phyloP scores from a whole-genome alignment of 2,113 vertebrate genomes.

The Bucco capensis region DNA sequence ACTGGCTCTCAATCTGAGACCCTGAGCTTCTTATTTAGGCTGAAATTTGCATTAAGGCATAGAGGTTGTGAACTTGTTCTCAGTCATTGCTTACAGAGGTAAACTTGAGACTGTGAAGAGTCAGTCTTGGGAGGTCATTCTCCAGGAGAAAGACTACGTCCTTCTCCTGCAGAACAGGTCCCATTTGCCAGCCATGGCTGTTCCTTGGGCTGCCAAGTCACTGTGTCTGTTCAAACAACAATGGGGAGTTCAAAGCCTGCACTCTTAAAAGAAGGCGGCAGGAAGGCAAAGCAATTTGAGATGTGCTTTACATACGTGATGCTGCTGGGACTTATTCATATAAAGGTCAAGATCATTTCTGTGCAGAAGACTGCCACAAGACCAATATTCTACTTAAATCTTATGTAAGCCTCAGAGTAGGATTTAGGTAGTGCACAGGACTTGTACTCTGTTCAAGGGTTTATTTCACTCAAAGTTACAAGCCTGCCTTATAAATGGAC shows the following conservation, averaged over 20 bases:
- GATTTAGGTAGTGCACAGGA: conserved; percentile 22
- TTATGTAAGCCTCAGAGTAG: conserved; percentile 21
- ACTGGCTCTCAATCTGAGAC: not conserved
- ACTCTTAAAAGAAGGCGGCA: rapidly evolving
- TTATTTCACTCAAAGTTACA: conserved; percentile 21
- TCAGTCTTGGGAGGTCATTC: not conserved
- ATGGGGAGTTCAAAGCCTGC: not conserved
- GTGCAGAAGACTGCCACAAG: not conserved
- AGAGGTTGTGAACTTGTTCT: not conserved
- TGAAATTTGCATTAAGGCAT: not conserved
- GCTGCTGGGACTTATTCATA: not conserved
- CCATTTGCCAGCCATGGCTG: rapidly evolving
- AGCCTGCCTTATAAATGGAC: not conserved
- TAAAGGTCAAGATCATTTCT: conserved; percentile 4
- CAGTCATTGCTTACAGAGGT: not conserved
- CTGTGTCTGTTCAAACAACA: not conserved
- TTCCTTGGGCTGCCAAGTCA: not conserved
- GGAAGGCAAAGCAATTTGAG: not conserved
- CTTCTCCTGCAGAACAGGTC: not conserved
- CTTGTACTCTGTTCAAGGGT: not conserved
- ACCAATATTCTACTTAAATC: not conserved
- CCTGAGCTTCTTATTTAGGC: not conserved
- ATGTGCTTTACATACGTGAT: not conserved
- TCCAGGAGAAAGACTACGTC: rapidly evolving
- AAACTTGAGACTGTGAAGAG: not conserved